Evolutionary conservation across 1,140 invertebrate genomes (phyloP).

Genomic region (Sycophila sp.): DNA sequence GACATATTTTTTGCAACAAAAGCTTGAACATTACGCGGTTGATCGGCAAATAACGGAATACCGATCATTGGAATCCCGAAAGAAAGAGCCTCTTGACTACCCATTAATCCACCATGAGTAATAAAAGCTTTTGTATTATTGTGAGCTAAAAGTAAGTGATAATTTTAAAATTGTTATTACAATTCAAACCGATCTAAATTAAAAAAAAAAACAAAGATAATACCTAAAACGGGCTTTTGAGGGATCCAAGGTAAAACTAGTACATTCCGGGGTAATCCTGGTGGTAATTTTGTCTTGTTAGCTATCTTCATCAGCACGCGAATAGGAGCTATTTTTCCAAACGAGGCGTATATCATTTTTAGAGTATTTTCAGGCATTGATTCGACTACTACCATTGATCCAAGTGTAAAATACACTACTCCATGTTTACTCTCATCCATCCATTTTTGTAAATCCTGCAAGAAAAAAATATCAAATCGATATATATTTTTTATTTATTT

Average conservation of each 20-base stretch:
- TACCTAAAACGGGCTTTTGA: slow-evolving; percentile 72
- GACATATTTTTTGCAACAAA: slow-evolving; percentile 38
- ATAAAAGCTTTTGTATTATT: slow-evolving; percentile 56
- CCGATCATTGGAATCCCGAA: slow-evolving; percentile 47
- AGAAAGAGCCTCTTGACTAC: slow-evolving; percentile 58
- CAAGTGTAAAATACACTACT: slow-evolving; percentile 77
- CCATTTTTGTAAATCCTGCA: slow-evolving; percentile 74
- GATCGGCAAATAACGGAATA: slow-evolving; percentile 63
- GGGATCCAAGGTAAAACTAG: slow-evolving; percentile 71
- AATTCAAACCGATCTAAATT: neutral
- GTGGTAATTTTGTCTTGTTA: slow-evolving; percentile 47
- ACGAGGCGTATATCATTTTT: slow-evolving; percentile 36
- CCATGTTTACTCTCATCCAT: slow-evolving; percentile 74
- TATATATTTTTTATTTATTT: slow-evolving; percentile 14
- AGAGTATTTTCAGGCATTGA: slow-evolving; percentile 65
- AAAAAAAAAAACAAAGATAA: slow-evolving; percentile 28
- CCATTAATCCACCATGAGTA: slow-evolving; percentile 65
- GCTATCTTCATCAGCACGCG: slow-evolving; percentile 45
- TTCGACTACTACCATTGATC: slow-evolving; percentile 72
- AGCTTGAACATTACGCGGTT: slow-evolving; percentile 45
- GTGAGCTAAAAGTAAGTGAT: slow-evolving; percentile 35
- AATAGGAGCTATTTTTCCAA: slow-evolving; percentile 43
- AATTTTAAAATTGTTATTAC: neutral
- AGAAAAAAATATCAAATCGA: slow-evolving; percentile 44
- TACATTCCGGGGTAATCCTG: slow-evolving; percentile 67